Percentiles rank a stretch among this genome's conserved stretches.
phyloP scores from a whole-genome alignment of 2,797 vertebrate species.

The Mycteria americana region DNA sequence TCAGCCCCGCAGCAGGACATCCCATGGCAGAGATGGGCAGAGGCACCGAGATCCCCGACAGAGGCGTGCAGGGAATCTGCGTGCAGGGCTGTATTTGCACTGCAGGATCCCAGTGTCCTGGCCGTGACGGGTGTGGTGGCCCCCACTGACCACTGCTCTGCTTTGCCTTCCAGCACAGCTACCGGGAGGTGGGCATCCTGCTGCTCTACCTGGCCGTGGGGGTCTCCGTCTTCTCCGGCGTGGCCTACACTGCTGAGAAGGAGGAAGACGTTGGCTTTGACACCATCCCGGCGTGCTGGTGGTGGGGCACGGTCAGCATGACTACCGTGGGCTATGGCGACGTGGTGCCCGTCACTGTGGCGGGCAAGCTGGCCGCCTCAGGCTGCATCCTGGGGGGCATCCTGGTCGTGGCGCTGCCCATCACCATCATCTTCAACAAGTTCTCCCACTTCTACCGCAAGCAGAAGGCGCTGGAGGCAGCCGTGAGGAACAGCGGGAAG shows the following conservation, averaged over 20 bases:
- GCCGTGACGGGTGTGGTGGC: fast-evolving
- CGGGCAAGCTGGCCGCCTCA: slow-evolving; percentile 91
- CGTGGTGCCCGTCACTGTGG: slow-evolving; percentile 91
- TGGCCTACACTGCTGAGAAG: slow-evolving; percentile 94
- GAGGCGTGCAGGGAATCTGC: fast-evolving
- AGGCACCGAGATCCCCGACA: fast-evolving
- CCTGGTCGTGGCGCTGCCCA: slow-evolving; percentile 93
- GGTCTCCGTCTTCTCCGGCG: slow-evolving; percentile 92
- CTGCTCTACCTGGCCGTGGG: slow-evolving; percentile 94
- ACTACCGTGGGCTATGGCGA: slow-evolving; percentile 97
- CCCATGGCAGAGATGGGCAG: not conserved
- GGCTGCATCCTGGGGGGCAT: slow-evolving; percentile 96
- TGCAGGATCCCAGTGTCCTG: fast-evolving
- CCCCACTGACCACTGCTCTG: not conserved
- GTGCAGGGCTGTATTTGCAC: not conserved
- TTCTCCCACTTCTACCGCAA: slow-evolving; percentile 97
- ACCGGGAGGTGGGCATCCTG: slow-evolving; percentile 94
- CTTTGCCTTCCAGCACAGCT: slow-evolving; percentile 89
- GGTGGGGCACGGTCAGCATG: slow-evolving; percentile 99
- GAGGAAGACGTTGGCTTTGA: slow-evolving; percentile 92
- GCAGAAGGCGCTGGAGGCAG: slow-evolving; percentile 94
- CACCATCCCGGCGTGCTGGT: slow-evolving; percentile 98
- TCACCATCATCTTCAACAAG: slow-evolving; percentile 99
- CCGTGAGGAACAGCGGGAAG: slow-evolving; percentile 86
- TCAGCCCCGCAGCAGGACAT: fast-evolving